Percentiles rank a stretch among this genome's conserved stretches.
These are phyloP conservation scores for Papilio gigon DNA, from an alignment of 2,888 invertebrate genomes.

Conservation along the genomic window DNA sequence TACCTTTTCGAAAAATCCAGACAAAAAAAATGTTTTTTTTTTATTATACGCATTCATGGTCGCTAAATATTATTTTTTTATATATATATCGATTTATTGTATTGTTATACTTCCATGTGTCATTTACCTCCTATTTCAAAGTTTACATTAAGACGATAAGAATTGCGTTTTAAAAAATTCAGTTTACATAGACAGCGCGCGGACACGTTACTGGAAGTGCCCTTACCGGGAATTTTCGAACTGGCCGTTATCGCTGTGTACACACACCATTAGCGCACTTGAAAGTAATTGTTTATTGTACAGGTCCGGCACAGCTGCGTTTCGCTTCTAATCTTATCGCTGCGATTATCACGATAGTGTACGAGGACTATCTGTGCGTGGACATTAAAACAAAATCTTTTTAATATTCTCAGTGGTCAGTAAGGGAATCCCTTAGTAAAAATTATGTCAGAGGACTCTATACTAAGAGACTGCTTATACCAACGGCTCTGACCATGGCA, in stretches of 20 bases:
- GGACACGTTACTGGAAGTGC: conserved; percentile 33
- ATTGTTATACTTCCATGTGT: too few relatives aligned
- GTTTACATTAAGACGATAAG: background rate
- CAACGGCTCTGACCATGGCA: too few relatives aligned
- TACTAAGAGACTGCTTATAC: too few relatives aligned
- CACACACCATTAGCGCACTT: conserved; percentile 44
- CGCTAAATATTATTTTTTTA: too few relatives aligned
- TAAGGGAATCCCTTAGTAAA: background rate
- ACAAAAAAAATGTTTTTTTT: too few relatives aligned
- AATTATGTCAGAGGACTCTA: background rate
- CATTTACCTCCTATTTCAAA: too few relatives aligned
- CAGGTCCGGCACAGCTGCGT: conserved; percentile 41
- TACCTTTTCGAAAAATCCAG: too few relatives aligned
- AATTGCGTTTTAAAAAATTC: conserved; percentile 9
- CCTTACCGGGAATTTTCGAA: conserved; percentile 49
- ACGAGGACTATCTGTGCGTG: conserved; percentile 25
- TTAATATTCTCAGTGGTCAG: background rate
- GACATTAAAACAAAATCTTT: conserved; percentile 7
- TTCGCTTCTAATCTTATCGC: conserved; percentile 52
- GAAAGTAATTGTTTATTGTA: conserved; percentile 50
- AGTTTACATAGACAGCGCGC: conserved; percentile 26
- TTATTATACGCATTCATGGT: too few relatives aligned
- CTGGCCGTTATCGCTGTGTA: conserved; percentile 47
- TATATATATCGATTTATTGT: too few relatives aligned
- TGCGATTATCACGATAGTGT: conserved; percentile 44